Conservation (phyloP, 2,888 invertebrate genomes). For the Diplazon laetatorius region DNA sequence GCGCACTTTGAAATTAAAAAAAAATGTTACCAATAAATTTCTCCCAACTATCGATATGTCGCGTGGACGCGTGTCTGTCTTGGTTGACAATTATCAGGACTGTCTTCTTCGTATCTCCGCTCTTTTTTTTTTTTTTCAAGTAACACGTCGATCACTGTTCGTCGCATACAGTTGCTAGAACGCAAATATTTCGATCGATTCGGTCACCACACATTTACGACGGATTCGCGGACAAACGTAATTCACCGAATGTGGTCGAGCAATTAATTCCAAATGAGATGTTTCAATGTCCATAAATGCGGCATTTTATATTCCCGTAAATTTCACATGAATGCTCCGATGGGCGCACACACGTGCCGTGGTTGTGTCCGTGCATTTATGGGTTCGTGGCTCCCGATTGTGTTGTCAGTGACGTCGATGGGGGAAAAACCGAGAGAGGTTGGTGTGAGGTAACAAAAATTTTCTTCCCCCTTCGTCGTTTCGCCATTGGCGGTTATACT, state of each 20-base stretch:
- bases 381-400: constrained; percentile 2
- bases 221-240: constrained; percentile 25
- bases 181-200: too few species aligned
- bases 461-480: constrained; percentile 37
- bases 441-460: background rate
- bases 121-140: background rate
- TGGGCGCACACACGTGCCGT: constrained; percentile 24
- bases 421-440: background rate
- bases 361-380: constrained; percentile 23
- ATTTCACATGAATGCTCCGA: constrained; percentile 52
- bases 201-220: background rate
- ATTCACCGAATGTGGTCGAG: constrained; percentile 23
- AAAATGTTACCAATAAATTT: too few species aligned
- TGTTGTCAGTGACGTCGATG: constrained; percentile 44
- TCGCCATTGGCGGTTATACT: constrained; percentile 33
- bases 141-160: constrained; percentile 4
- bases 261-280: constrained; percentile 21
- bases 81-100: constrained; percentile 3
- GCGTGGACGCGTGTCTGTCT: too few species aligned
- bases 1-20: too few species aligned
- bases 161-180: too few species aligned
- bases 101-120: background rate
- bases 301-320: constrained; percentile 18
- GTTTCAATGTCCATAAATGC: constrained; percentile 1
- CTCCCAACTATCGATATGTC: too few species aligned